phyloP scores from a whole-genome alignment of 2,888 invertebrate species.

The Oeneis ivallda region DNA sequence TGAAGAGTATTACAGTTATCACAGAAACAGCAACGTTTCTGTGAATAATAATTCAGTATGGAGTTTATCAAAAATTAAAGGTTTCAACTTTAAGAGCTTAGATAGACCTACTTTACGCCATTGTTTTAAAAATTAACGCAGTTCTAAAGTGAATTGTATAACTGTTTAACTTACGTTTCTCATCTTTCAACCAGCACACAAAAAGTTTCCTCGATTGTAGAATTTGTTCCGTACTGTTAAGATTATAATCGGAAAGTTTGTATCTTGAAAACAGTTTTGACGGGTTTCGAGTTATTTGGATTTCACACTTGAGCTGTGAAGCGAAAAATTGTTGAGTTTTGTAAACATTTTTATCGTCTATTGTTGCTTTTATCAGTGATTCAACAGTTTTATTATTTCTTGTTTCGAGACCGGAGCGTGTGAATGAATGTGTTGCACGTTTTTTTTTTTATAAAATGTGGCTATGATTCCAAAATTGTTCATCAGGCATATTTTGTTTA shows the following conservation, averaged over 20 bases:
- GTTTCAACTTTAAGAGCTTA: not conserved
- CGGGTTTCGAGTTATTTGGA: conserved; percentile 7
- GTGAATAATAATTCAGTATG: too few species aligned
- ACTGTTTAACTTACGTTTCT: conserved; percentile 28
- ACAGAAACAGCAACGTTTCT: too few species aligned
- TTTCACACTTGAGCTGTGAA: conserved; percentile 37
- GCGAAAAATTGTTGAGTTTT: conserved; percentile 40
- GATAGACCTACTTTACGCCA: conserved; percentile 16
- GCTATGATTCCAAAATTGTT: not conserved
- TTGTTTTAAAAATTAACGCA: conserved; percentile 23
- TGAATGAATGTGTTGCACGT: conserved; percentile 13
- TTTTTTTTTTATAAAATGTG: not conserved
- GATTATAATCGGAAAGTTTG: not conserved
- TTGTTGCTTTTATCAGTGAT: conserved; percentile 6
- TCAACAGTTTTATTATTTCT: conserved; percentile 15
- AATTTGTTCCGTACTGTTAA: not conserved
- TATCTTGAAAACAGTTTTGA: not conserved
- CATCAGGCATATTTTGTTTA: too few species aligned
- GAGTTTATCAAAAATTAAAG: too few species aligned
- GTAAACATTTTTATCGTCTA: conserved; percentile 37
- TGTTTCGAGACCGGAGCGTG: conserved; percentile 6
- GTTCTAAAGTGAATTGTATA: conserved; percentile 26
- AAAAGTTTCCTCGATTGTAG: conserved; percentile 20
- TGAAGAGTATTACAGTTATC: too few species aligned
- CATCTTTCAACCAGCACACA: conserved; percentile 32